A percentile compares a stretch with the other conserved stretches of the same genome.
Conservation (phyloP, 2,888 invertebrate genomes). For the Diarsia mendica region DNA sequence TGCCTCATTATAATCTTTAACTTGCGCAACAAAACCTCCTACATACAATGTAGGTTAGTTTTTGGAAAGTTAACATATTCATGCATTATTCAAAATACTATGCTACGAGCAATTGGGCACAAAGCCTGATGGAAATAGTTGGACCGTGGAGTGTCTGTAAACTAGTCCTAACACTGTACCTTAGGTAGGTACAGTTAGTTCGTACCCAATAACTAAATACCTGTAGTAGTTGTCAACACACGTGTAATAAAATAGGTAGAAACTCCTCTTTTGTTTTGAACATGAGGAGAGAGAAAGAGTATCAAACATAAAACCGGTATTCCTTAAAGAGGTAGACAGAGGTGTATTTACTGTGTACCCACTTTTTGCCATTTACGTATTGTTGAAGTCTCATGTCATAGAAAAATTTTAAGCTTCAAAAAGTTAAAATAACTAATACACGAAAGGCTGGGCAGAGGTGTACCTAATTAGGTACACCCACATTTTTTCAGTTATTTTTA, state of each 20-base stretch:
- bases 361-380: background rate
- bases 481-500: background rate
- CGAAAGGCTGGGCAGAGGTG: background rate
- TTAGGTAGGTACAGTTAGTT: background rate
- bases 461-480: background rate
- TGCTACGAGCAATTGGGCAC: conserved; percentile 62
- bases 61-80: conserved; percentile 47
- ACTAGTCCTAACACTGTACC: conserved; percentile 22
- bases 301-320: background rate
- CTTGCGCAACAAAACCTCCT: background rate
- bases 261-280: background rate
- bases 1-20: background rate
- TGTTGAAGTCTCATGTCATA: background rate
- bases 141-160: conserved; percentile 50
- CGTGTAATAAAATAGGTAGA: conserved; percentile 7
- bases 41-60: conserved; percentile 8
- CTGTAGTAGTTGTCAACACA: conserved; percentile 29
- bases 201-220: conserved; percentile 30
- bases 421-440: background rate
- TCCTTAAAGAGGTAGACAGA: background rate
- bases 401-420: background rate
- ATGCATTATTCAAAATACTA: conserved; percentile 51
- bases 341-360: background rate
- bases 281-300: background rate
- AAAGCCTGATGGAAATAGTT: conserved; percentile 79